Conservation (phyloP, 2,113 vertebrate genomes). For the Dascyllus trimaculatus region DNA sequence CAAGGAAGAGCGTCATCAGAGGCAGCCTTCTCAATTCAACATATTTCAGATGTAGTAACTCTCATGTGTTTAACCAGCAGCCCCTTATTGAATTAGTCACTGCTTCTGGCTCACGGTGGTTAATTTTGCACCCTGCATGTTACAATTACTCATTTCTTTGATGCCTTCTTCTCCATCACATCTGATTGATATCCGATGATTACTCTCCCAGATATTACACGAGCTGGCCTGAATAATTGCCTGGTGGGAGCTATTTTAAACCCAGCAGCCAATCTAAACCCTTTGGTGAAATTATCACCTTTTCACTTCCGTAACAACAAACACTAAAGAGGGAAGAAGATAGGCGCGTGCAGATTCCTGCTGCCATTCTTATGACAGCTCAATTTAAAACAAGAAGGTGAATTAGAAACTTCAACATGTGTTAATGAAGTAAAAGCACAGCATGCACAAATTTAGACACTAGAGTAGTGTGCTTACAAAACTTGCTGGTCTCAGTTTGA, state of each 20-base stretch:
- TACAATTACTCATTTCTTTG: neutral
- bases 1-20: neutral
- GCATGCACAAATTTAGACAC: too few relatives aligned
- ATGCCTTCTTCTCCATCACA: neutral
- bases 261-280: neutral
- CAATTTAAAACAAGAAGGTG: neutral
- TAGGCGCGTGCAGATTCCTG: neutral
- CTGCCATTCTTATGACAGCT: neutral
- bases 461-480: too few relatives aligned
- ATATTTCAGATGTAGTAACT: neutral
- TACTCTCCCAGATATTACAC: neutral
- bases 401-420: neutral
- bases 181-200: neutral
- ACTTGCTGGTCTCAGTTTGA: too few relatives aligned
- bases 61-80: neutral
- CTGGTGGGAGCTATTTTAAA: neutral
- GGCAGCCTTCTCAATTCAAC: neutral
- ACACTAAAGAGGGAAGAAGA: neutral
- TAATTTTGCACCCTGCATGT: neutral
- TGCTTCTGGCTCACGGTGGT: neutral
- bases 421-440: too few relatives aligned
- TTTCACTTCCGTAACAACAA: neutral
- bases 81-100: neutral
- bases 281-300: neutral
- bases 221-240: constrained; percentile 2